Base-by-base conservation (phyloP, 2,888 invertebrate species). In the Cheilosia vernalis region DNA sequence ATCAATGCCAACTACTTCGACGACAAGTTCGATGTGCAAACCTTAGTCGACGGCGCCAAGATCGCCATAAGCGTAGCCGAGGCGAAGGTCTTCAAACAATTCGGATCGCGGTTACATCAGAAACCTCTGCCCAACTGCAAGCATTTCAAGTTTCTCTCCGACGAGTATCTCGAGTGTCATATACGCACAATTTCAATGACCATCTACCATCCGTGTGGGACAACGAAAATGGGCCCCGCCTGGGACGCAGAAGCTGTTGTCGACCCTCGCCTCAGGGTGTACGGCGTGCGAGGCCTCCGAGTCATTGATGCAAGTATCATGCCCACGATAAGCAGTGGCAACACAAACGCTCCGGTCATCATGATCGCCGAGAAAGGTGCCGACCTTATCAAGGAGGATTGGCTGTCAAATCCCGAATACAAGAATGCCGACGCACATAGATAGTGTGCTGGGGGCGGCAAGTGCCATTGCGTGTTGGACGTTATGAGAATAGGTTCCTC, bases 1-100 rank as follows among this genome's bases (percentile, higher is more conserved):
- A 97, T 99, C 90, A 95, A 99, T 91, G 97, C 99, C 2, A 97
- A 98, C 90, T 99, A 99, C 90, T 96, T 98, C 88, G 95, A 95
- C 82, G 95, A 98, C 91, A 95, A 96, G 0, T 90, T 94, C 76
- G 97, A 96, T 90, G 95, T 96, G 0, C 94, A 95, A 70, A 95
- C 95, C 0, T 92, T 98, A n/a, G 96, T 97, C 0, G 97, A 97
- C 91, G 97, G 97, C 2, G 95, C 95, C 1, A 96, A 96, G 89
- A 95, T 96, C 74, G 96, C 96, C 0, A 88, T 96, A 37, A 91
- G 93, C 88, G 94, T 97, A 4, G 95, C 95, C 76, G 94, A 96
- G 88, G 95, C 96, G 0, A 94, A 95, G 76, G 95, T 96, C 0
- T 97, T 97, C 89, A 94, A 95, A 88, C 96, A 96, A 89, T 97